A percentile compares a stretch with the other conserved stretches of the same genome.
Evolutionary conservation across 2,113 vertebrate species (phyloP).

Genomic region (Acanthisitta chloris): DNA sequence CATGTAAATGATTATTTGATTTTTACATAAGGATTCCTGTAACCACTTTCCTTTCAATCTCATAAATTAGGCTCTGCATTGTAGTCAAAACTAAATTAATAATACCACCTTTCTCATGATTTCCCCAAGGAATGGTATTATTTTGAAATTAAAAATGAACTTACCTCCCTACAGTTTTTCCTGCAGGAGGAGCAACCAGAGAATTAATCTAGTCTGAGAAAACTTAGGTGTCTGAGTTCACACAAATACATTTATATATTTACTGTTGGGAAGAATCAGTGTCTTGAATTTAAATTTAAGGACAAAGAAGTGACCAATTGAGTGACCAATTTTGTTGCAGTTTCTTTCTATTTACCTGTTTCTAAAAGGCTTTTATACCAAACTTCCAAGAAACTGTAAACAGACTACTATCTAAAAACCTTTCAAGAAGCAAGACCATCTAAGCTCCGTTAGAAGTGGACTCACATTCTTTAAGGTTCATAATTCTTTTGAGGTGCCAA

Average conservation of each 20-base stretch:
- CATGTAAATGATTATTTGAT: neutral
- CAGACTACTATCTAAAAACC: neutral
- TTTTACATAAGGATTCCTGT: neutral
- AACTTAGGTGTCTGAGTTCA: neutral
- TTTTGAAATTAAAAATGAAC: neutral
- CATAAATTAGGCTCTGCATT: neutral
- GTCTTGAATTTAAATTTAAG: neutral
- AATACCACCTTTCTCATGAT: neutral
- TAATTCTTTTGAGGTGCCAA: neutral
- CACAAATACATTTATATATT: neutral
- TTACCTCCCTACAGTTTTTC: neutral
- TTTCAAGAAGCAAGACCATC: neutral
- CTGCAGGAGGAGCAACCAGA: neutral
- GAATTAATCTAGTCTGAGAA: neutral
- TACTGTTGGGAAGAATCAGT: neutral
- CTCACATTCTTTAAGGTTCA: neutral
- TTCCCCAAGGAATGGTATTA: neutral
- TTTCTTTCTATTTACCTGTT: neutral
- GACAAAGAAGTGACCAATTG: neutral
- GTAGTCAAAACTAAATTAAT: neutral
- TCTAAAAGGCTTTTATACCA: neutral
- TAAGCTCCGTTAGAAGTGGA: neutral
- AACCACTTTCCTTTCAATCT: neutral
- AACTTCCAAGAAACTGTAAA: neutral
- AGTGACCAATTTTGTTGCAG: neutral